phyloP scores from a whole-genome alignment of 2,113 vertebrate genomes.

The Hippocampus mohnikei region DNA sequence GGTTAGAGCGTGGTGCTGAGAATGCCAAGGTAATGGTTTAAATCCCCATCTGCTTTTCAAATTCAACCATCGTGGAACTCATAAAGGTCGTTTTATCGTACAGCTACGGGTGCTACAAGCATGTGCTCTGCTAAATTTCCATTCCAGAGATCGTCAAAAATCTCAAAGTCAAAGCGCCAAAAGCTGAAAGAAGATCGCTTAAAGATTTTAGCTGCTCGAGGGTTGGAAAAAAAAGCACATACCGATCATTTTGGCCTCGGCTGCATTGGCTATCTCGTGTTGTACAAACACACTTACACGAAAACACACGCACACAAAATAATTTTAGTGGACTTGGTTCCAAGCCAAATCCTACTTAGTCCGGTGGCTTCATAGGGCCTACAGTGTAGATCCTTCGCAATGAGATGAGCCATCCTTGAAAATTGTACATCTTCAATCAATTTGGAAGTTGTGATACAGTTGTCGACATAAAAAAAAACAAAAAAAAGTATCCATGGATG shows the following conservation, averaged over 20 bases:
- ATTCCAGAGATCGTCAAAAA: background rate
- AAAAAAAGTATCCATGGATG: background rate
- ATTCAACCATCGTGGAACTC: no score
- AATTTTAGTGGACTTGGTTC: background rate
- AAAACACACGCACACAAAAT: background rate
- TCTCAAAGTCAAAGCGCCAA: background rate
- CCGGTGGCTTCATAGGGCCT: background rate
- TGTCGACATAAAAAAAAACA: background rate
- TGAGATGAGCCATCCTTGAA: background rate
- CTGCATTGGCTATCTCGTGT: background rate
- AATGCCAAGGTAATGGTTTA: slow-evolving; percentile 62
- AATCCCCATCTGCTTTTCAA: slow-evolving; percentile 27
- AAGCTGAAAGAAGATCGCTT: background rate
- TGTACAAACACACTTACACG: background rate
- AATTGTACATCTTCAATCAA: slow-evolving; percentile 3
- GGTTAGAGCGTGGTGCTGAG: slow-evolving; percentile 60
- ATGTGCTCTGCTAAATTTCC: background rate
- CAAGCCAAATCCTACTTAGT: background rate
- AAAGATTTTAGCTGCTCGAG: background rate
- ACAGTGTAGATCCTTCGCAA: background rate
- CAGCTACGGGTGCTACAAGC: no score
- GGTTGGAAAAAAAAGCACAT: no score
- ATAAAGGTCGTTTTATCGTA: no score
- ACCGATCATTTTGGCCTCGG: background rate
- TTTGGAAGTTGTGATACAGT: background rate